Percentiles rank a stretch among this genome's conserved stretches.
Evolutionary conservation across 2,797 vertebrate genomes (phyloP).

Genomic region (Danio kyathit): DNA sequence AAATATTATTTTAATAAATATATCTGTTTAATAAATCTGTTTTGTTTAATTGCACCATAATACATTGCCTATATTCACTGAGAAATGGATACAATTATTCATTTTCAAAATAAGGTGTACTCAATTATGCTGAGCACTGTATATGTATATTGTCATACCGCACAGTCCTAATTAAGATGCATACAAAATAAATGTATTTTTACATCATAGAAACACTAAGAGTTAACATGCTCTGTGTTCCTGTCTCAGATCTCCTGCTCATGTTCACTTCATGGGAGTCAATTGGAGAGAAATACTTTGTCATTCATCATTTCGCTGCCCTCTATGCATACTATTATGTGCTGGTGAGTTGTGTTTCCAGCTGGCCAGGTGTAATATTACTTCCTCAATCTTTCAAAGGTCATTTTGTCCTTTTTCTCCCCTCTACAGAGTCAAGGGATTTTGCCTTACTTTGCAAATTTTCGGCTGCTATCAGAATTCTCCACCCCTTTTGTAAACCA

Average conservation of each 20-base stretch:
- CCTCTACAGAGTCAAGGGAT: constrained; percentile 75
- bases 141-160: no score
- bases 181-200: no score
- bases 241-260: constrained; percentile 83
- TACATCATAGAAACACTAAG: no score
- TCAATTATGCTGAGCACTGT: no score
- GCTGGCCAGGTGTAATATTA: constrained; percentile 49
- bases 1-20: no score
- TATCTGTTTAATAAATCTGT: no score
- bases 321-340: constrained; percentile 84
- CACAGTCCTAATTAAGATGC: no score
- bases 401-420: constrained; percentile 4
- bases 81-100: no score
- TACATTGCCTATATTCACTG: no score
- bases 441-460: constrained; percentile 85
- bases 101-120: no score
- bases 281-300: constrained; percentile 85
- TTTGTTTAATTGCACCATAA: no score
- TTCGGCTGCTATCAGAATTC: constrained; percentile 87
- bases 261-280: constrained; percentile 85
- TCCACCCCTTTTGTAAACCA: constrained; percentile 91
- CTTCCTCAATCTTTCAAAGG: background rate
- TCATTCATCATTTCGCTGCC: constrained; percentile 84
- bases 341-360: constrained; percentile 77
- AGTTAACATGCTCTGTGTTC: constrained; percentile 43